These are phyloP conservation scores for Chymomyza fuscimana DNA, from an alignment of 2,888 invertebrate genomes.

Conservation along the genomic window DNA sequence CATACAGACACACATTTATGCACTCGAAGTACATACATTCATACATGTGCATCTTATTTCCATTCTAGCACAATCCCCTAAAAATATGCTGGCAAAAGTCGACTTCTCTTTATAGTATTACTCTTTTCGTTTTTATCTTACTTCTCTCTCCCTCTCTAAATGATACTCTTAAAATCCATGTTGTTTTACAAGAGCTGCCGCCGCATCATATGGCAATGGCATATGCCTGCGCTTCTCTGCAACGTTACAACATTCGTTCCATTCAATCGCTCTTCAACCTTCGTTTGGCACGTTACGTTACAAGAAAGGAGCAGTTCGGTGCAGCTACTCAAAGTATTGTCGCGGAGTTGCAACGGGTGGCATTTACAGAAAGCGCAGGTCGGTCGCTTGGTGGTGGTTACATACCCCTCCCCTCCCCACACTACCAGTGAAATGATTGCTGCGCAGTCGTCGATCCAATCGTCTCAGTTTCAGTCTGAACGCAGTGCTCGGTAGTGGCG, in stretches of 20 bases:
- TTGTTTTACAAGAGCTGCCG: not conserved
- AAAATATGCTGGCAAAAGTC: not conserved
- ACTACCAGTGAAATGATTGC: not conserved
- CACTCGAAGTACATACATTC: not conserved
- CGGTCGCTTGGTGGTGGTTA: slow-evolving; percentile 9
- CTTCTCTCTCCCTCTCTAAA: no score
- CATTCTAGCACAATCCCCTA: not conserved
- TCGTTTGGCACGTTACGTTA: slow-evolving; percentile 65
- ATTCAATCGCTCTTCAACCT: slow-evolving; percentile 72
- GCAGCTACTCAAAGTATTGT: slow-evolving; percentile 14
- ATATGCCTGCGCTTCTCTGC: not conserved
- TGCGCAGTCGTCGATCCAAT: slow-evolving; percentile 40
- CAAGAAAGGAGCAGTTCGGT: slow-evolving; percentile 42
- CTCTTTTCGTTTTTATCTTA: not conserved
- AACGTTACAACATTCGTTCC: slow-evolving; percentile 56
- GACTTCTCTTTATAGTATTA: no score
- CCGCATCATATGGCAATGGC: not conserved
- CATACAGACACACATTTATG: no score
- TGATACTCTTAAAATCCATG: not conserved
- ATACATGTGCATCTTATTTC: not conserved
- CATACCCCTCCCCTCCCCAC: slow-evolving; percentile 7
- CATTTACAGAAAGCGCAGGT: not conserved
- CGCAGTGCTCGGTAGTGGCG: slow-evolving; percentile 56
- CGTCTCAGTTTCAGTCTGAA: slow-evolving; percentile 66
- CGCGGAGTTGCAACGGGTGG: not conserved